These are phyloP conservation scores for Drosophila sturtevanti DNA, from an alignment of 1,140 invertebrate genomes.

Conservation along the genomic window DNA sequence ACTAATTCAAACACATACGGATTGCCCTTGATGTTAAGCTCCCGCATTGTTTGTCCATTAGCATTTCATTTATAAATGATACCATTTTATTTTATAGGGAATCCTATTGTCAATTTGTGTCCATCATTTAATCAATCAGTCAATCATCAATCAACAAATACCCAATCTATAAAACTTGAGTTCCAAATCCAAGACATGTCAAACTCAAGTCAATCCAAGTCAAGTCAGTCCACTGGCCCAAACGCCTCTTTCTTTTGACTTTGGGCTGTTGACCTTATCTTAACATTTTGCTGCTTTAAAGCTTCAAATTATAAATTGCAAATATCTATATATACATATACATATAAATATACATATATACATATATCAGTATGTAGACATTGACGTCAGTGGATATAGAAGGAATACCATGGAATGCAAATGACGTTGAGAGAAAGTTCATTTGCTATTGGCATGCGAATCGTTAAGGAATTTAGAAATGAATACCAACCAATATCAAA, in stretches of 20 bases:
- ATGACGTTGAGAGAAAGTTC: constrained; percentile 21
- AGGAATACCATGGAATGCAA: constrained; percentile 38
- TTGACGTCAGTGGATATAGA: constrained; percentile 40
- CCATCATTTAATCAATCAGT: neutral
- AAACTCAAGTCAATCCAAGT: constrained; percentile 58
- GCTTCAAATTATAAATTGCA: constrained; percentile 38
- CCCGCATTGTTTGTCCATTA: neutral
- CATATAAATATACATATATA: neutral
- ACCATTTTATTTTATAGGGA: neutral
- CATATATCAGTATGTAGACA: neutral
- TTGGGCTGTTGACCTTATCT: constrained; percentile 53
- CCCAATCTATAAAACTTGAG: neutral
- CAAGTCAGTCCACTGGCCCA: constrained; percentile 58
- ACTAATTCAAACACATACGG: neutral
- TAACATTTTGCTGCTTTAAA: constrained; percentile 20
- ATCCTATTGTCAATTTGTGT: constrained; percentile 1
- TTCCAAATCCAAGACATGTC: constrained; percentile 1
- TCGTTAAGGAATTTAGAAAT: constrained; percentile 20
- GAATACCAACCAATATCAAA: neutral
- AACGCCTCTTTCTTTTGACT: constrained; percentile 16
- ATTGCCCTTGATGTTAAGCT: neutral
- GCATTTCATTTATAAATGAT: neutral
- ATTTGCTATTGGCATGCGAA: constrained; percentile 43
- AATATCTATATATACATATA: neutral
- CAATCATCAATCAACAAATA: neutral